These are phyloP conservation scores for Psylliodes chrysocephalus DNA, from an alignment of 2,888 invertebrate genomes.

Conservation along the genomic window DNA sequence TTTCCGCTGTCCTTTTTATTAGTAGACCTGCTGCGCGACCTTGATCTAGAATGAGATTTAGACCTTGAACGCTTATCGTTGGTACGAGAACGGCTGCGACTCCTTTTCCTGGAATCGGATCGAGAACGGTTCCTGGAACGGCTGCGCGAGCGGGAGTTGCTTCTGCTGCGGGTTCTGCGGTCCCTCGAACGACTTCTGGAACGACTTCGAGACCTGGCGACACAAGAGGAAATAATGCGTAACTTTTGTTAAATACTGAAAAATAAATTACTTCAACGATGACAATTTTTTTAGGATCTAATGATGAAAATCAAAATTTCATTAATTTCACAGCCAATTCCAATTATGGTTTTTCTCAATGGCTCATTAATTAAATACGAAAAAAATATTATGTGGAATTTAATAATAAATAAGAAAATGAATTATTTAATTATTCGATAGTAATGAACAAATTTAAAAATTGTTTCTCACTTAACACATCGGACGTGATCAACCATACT, in stretches of 20 bases:
- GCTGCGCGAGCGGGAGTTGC: slow-evolving; percentile 62
- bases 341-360: too few relatives aligned
- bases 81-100: slow-evolving; percentile 59
- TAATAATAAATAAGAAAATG: too few relatives aligned
- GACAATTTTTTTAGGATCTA: too few relatives aligned
- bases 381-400: too few relatives aligned
- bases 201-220: slow-evolving; percentile 60
- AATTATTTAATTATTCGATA: too few relatives aligned
- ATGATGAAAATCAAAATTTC: too few relatives aligned
- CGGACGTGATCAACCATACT: too few relatives aligned
- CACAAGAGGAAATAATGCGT: slow-evolving; percentile 42
- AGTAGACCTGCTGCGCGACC: slow-evolving; percentile 59
- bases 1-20: slow-evolving; percentile 63
- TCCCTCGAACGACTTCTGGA: slow-evolving; percentile 63
- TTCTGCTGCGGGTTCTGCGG: slow-evolving; percentile 61
- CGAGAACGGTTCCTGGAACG: slow-evolving; percentile 62
- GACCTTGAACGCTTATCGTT: slow-evolving; percentile 57
- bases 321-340: too few relatives aligned
- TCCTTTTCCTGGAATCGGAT: slow-evolving; percentile 57
- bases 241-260: background rate
- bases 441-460: too few relatives aligned
- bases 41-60: slow-evolving; percentile 58
- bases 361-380: too few relatives aligned
- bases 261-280: too few relatives aligned
- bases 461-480: too few relatives aligned